Evolutionary conservation across 2,888 invertebrate species (phyloP).

Genomic region (Oasisia sp.): DNA sequence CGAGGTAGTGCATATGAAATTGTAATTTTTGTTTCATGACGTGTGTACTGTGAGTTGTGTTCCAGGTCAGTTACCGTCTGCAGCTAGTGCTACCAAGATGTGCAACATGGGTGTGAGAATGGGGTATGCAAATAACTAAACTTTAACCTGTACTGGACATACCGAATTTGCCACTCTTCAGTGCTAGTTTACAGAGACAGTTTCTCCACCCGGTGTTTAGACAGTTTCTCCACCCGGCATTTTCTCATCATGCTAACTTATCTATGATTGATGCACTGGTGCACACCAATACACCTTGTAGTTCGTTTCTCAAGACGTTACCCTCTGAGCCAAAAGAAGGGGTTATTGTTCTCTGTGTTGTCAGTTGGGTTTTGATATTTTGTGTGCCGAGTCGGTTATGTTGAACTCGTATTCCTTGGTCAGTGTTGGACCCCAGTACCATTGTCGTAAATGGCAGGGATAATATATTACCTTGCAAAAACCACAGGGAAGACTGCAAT

Average conservation of each 20-base stretch:
- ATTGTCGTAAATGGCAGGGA: background rate
- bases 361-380: background rate
- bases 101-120: background rate
- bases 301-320: background rate
- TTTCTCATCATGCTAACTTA: background rate
- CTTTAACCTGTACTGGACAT: background rate
- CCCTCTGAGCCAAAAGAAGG: background rate
- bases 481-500: background rate
- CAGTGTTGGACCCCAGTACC: background rate
- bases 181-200: background rate
- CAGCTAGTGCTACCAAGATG: background rate
- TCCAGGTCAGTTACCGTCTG: background rate
- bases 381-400: background rate
- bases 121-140: background rate
- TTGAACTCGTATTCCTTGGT: background rate
- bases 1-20: background rate
- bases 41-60: background rate
- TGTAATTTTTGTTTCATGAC: background rate
- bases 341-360: background rate
- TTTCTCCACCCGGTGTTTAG: background rate
- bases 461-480: background rate
- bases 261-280: background rate
- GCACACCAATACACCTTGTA: background rate
- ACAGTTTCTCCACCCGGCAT: too few relatives aligned
- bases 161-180: background rate